These are phyloP conservation scores for Sebastes elongatus DNA, from an alignment of 2,797 vertebrate species.

Conservation along the genomic window DNA sequence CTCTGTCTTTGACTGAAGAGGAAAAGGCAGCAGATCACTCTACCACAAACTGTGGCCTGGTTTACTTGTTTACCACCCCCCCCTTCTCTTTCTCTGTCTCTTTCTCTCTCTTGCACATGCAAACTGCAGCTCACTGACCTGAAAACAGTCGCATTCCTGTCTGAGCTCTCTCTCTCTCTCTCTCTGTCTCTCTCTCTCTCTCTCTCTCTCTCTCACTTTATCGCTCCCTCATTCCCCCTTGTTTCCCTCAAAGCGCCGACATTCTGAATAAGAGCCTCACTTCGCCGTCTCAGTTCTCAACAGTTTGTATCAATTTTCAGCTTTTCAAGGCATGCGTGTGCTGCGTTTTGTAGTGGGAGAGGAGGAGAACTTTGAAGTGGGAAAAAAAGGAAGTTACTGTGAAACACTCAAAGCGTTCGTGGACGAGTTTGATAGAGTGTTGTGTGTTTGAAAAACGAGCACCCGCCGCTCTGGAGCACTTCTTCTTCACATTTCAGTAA, in stretches of 20 bases:
- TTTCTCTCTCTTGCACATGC: conserved; percentile 30
- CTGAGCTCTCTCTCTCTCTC: conserved; percentile 57
- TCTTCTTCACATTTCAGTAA: conserved; percentile 5
- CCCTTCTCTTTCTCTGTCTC: conserved; percentile 31
- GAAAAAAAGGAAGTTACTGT: not conserved
- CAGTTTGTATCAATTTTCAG: conserved; percentile 59
- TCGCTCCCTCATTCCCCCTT: conserved; percentile 48
- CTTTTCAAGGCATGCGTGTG: conserved; percentile 21
- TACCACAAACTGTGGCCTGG: conserved; percentile 58
- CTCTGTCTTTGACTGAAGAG: conserved; percentile 48
- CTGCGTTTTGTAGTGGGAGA: not conserved
- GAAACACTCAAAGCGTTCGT: not conserved
- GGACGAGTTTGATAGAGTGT: not conserved
- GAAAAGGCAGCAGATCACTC: conserved; percentile 51
- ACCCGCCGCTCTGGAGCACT: not conserved
- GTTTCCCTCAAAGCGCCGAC: conserved; percentile 50
- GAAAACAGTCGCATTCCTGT: conserved; percentile 82
- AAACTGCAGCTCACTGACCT: conserved; percentile 80
- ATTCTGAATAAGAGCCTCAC: conserved; percentile 29
- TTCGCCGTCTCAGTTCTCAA: conserved; percentile 47
- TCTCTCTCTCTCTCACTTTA: conserved; percentile 42
- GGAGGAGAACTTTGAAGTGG: conserved; percentile 7
- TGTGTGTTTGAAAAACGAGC: conserved; percentile 24
- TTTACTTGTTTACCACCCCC: conserved; percentile 64
- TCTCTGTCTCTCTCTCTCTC: conserved; percentile 17